Evolutionary conservation across 2,797 vertebrate genomes (phyloP).

Genomic region (Synanceia verrucosa): DNA sequence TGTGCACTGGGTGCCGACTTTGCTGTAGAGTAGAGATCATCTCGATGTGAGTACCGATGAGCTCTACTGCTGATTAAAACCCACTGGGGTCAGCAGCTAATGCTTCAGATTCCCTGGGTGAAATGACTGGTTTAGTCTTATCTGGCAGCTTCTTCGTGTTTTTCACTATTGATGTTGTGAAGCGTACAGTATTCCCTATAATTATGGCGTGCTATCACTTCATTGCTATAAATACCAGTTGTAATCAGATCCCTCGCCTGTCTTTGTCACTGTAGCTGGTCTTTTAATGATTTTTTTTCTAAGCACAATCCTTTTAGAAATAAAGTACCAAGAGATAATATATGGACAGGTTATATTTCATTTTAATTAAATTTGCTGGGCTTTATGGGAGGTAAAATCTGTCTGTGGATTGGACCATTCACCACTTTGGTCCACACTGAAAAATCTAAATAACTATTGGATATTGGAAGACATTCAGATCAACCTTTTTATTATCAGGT

Average conservation of each 20-base stretch:
- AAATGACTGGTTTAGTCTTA: constrained; percentile 44
- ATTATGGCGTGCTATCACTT: constrained; percentile 48
- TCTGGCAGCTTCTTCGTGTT: constrained; percentile 30
- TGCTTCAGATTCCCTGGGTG: constrained; percentile 36
- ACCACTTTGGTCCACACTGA: background rate
- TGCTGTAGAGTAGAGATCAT: constrained; percentile 27
- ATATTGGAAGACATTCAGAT: no score
- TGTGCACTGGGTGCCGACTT: constrained; percentile 35
- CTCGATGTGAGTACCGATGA: constrained; percentile 42
- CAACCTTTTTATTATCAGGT: no score
- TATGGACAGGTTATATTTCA: background rate
- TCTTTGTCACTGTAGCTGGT: background rate
- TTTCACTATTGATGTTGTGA: constrained; percentile 37
- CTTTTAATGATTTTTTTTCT: constrained; percentile 22
- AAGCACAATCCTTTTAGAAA: background rate
- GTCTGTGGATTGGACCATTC: background rate
- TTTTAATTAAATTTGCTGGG: background rate
- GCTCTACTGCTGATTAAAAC: constrained; percentile 56
- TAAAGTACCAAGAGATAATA: background rate
- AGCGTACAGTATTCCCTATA: constrained; percentile 36
- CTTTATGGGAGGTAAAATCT: background rate
- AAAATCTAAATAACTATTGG: background rate
- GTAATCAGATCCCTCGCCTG: constrained; percentile 44
- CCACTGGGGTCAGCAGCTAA: constrained; percentile 44
- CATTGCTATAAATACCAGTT: constrained; percentile 24